Conservation (phyloP, 2,797 vertebrate genomes). For the Crypturellus tataupa region DNA sequence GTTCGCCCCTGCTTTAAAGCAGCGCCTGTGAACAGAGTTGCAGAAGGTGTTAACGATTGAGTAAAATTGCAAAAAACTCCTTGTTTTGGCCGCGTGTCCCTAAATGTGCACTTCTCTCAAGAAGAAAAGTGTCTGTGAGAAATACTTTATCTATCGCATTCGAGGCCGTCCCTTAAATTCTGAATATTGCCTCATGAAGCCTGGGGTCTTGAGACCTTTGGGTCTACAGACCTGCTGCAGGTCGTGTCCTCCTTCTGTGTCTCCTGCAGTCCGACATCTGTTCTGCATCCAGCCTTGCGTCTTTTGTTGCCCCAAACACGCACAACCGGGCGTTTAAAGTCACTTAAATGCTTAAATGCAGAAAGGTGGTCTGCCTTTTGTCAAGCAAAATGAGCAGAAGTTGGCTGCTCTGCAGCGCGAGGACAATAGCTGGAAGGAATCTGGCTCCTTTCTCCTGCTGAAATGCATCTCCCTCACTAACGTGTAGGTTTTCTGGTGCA, state of each 20-base stretch:
- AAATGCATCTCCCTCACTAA: background rate
- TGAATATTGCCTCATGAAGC: background rate
- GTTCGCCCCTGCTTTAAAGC: constrained; percentile 8
- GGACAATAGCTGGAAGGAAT: constrained; percentile 51
- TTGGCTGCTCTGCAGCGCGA: background rate
- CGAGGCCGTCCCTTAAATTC: background rate
- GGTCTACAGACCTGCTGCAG: background rate
- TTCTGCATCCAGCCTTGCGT: background rate
- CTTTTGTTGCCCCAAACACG: background rate
- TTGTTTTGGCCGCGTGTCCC: background rate
- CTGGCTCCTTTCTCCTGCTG: background rate
- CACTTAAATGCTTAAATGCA: background rate
- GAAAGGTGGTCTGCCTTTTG: constrained; percentile 45
- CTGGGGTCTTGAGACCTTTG: background rate
- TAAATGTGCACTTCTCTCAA: background rate
- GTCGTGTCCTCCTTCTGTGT: background rate
- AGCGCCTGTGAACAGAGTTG: background rate
- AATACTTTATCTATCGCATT: background rate
- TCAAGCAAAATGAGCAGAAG: background rate
- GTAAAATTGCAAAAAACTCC: background rate
- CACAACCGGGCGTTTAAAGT: constrained; percentile 41
- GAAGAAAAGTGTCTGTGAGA: background rate
- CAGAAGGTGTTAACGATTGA: background rate
- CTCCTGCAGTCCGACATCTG: background rate
- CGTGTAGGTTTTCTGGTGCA: background rate